Conservation (phyloP, 2,113 vertebrate genomes). For the Chaetorhynchus papuensis region DNA sequence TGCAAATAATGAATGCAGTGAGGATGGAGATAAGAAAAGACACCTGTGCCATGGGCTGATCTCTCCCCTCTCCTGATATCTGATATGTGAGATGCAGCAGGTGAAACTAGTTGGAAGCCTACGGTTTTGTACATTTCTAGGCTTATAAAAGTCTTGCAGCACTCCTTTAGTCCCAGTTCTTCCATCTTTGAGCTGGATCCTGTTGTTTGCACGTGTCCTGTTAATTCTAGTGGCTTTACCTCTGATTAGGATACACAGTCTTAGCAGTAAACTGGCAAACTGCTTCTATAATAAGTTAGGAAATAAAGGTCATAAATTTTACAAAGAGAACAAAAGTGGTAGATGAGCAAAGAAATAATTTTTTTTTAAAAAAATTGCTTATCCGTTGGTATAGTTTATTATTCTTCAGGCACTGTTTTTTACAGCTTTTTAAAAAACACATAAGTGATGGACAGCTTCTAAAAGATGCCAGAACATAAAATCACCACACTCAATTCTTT, state of each 20-base stretch:
- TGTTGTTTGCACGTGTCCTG: not conserved
- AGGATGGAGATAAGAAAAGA: not conserved
- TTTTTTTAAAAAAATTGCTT: fast-evolving
- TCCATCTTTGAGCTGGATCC: not conserved
- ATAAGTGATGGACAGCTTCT: not conserved
- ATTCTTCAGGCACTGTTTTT: not conserved
- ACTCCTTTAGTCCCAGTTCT: not conserved
- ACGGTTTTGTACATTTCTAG: not conserved
- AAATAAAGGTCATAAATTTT: not conserved
- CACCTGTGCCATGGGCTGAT: not conserved
- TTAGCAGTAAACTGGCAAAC: not conserved
- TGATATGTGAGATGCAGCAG: not conserved
- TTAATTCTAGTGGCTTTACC: not conserved
- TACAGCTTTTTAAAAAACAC: not conserved
- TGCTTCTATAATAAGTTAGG: not conserved
- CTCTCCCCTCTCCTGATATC: not conserved
- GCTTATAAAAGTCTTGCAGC: not conserved
- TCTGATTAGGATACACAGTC: not conserved
- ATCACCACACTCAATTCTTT: not conserved
- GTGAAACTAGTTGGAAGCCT: not conserved
- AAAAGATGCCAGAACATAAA: not conserved
- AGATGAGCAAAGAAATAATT: not conserved
- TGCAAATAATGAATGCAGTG: not conserved
- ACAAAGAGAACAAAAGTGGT: not conserved
- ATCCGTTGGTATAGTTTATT: not conserved